These are phyloP conservation scores for Macaria notata DNA, from an alignment of 2,888 invertebrate genomes.

Conservation along the genomic window DNA sequence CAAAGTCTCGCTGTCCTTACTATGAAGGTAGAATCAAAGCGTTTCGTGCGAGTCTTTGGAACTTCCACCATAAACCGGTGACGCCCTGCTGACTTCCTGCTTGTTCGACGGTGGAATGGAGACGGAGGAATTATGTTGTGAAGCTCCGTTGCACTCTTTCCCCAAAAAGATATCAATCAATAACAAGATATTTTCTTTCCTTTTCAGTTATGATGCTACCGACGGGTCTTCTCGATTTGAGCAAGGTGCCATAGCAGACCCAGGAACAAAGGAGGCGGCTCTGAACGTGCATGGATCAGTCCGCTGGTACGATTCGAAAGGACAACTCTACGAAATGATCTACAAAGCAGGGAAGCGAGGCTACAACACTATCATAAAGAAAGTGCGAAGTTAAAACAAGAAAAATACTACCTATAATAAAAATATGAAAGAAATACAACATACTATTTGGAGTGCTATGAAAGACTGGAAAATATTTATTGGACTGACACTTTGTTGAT, in stretches of 20 bases:
- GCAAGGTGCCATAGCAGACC: constrained; percentile 60
- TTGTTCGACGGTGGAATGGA: too few species aligned
- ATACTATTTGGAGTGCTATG: constrained; percentile 15
- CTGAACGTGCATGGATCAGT: constrained; percentile 70
- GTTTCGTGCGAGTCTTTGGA: too few species aligned
- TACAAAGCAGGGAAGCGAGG: constrained; percentile 78
- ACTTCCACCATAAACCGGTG: too few species aligned
- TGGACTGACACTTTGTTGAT: constrained; percentile 19
- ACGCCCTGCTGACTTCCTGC: too few species aligned
- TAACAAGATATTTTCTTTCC: constrained; percentile 1
- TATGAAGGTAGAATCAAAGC: too few species aligned
- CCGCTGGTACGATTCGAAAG: constrained; percentile 73
- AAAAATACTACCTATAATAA: constrained; percentile 12
- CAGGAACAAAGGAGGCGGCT: constrained; percentile 64
- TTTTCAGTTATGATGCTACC: constrained; percentile 73
- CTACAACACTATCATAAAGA: constrained; percentile 72
- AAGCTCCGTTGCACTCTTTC: too few species aligned
- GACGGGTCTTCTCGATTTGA: constrained; percentile 82
- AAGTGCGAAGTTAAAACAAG: constrained; percentile 38
- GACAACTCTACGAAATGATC: constrained; percentile 75
- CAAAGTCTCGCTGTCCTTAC: too few species aligned
- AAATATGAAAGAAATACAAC: constrained; percentile 8
- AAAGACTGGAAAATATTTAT: constrained; percentile 33
- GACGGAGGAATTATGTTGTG: too few species aligned
- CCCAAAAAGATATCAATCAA: too few species aligned